phyloP scores from a whole-genome alignment of 2,888 invertebrate genomes.

The Pandemis corylana region DNA sequence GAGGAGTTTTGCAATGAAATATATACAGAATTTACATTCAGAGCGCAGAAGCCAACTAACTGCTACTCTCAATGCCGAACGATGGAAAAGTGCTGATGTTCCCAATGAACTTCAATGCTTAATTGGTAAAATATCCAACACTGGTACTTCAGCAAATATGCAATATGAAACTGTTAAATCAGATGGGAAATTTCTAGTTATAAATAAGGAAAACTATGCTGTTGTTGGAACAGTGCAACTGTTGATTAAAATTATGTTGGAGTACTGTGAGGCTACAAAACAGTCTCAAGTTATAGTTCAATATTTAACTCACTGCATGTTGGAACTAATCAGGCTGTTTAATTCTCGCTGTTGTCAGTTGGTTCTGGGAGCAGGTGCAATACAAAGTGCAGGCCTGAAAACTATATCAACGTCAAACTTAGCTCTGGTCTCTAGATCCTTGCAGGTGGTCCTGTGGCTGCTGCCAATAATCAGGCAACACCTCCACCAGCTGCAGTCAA shows the following conservation, averaged over 20 bases:
- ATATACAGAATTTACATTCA: slow-evolving; percentile 95
- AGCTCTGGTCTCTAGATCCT: slow-evolving; percentile 92
- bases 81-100: slow-evolving; percentile 97
- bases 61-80: slow-evolving; percentile 93
- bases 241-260: slow-evolving; percentile 94
- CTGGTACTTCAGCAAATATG: slow-evolving; percentile 74
- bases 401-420: slow-evolving; percentile 98
- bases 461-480: slow-evolving; percentile 89
- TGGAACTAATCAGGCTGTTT: slow-evolving; percentile 95
- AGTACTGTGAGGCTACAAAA: slow-evolving; percentile 94
- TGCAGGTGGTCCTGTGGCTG: slow-evolving; percentile 92
- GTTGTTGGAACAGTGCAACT: slow-evolving; percentile 93
- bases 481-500: slow-evolving; percentile 86
- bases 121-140: slow-evolving; percentile 88
- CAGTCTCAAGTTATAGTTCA: slow-evolving; percentile 92
- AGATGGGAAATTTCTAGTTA: slow-evolving; percentile 84
- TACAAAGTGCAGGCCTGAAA: slow-evolving; percentile 96
- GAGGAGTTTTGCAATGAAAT: slow-evolving; percentile 95
- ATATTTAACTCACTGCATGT: slow-evolving; percentile 92
- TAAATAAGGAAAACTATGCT: slow-evolving; percentile 90
- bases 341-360: slow-evolving; percentile 96
- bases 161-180: slow-evolving; percentile 71
- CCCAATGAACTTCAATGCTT: slow-evolving; percentile 95
- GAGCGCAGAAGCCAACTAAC: slow-evolving; percentile 94
- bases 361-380: slow-evolving; percentile 97